Percentiles rank a stretch among this genome's conserved stretches.
Evolutionary conservation across 1,140 invertebrate genomes (phyloP).

Genomic region (Bombyx mori): DNA sequence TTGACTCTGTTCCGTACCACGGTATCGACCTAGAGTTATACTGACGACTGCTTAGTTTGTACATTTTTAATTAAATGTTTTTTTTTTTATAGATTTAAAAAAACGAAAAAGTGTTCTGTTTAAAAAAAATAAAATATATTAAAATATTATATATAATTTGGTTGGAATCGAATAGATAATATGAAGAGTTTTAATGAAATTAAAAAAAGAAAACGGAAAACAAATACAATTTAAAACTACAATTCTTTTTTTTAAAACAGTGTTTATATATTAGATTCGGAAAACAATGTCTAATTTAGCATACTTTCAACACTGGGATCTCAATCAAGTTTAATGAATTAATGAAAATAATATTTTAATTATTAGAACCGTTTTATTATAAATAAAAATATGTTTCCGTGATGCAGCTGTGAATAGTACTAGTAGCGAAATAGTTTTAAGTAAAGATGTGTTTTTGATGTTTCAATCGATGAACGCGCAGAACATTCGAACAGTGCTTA

Average conservation of each 20-base stretch:
- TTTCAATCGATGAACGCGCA: not conserved
- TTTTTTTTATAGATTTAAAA: constrained; percentile 29
- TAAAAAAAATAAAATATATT: constrained; percentile 7
- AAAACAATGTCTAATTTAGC: not conserved
- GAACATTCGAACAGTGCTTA: too few species aligned
- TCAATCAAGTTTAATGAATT: constrained; percentile 47
- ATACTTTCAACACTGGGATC: constrained; percentile 40
- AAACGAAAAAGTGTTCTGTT: constrained; percentile 33
- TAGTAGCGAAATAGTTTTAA: constrained; percentile 35
- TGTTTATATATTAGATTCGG: not conserved
- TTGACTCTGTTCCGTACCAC: not conserved
- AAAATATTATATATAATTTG: not conserved
- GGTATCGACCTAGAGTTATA: constrained; percentile 37
- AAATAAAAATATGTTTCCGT: constrained; percentile 38
- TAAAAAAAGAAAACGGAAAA: too few species aligned
- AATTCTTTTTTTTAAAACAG: not conserved
- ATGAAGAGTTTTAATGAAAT: too few species aligned
- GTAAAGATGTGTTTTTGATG: constrained; percentile 17
- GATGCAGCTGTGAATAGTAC: constrained; percentile 58
- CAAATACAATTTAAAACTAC: not conserved
- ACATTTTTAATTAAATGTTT: constrained; percentile 48
- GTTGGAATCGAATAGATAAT: not conserved
- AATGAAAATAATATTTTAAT: constrained; percentile 18
- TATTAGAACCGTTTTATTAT: constrained; percentile 35
- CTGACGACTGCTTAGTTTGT: constrained; percentile 68